Percentiles rank a stretch among this genome's conserved stretches.
Evolutionary conservation across 2,797 vertebrate genomes (phyloP).

Genomic region (Avahi laniger): DNA sequence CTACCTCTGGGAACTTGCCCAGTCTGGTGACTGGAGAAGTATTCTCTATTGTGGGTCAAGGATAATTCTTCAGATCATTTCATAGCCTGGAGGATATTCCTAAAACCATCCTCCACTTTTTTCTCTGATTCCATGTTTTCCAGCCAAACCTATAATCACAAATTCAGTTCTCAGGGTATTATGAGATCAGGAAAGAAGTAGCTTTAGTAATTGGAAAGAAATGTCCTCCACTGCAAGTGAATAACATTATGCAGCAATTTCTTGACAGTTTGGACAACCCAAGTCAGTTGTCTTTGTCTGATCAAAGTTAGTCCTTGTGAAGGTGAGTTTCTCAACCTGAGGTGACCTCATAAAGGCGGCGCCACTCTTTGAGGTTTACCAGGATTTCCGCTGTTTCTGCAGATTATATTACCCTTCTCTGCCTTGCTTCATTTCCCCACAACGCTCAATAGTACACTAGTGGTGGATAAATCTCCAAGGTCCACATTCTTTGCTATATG

Average conservation of each 20-base stretch:
- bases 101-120: background rate
- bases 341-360: background rate
- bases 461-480: background rate
- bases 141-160: background rate
- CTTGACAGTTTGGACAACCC: background rate
- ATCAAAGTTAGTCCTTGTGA: background rate
- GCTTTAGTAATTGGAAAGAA: background rate
- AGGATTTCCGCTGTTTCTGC: background rate
- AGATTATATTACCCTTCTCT: background rate
- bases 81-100: background rate
- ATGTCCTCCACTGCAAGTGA: background rate
- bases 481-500: slow-evolving; percentile 2
- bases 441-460: background rate
- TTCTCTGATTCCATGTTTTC: slow-evolving; percentile 9
- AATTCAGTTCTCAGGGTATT: background rate
- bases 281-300: background rate
- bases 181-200: slow-evolving; percentile 21
- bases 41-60: background rate
- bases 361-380: background rate
- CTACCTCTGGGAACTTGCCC: background rate
- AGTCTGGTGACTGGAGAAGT: background rate
- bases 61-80: background rate
- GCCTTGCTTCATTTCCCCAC: background rate
- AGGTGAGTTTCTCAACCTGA: background rate
- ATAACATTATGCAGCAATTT: background rate